Base-by-base conservation (phyloP, 2,888 invertebrate genomes). In the Apamea epomidion region DNA sequence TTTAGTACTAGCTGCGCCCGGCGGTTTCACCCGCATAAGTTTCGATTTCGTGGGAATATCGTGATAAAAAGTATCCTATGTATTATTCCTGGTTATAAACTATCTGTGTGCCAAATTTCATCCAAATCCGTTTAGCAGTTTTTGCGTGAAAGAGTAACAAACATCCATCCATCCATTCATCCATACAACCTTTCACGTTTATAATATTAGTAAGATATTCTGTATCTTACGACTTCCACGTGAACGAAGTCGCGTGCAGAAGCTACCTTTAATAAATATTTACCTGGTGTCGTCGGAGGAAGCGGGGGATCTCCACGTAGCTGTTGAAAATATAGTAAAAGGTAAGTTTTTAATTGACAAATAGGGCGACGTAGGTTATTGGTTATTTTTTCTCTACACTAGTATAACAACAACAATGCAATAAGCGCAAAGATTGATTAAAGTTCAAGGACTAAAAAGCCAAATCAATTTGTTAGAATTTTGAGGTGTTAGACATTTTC, bases 361-460 rank as follows among this genome's bases (percentile, higher is more conserved):
- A 72, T 65, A 65, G 6, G 0, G 2, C 3, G 4, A 67, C 0
- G 32, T 25, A 18, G 51, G 81, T 86, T 86, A 87, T 74, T 85
- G 75, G 85, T 85, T 85, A 85, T 77, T 81, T 37, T 68, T 71
- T 74, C 37, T 25, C 45, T 65, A 76, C 60, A 70, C 54, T 51
- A 54, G 42, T 74, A 76, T 77, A 71, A 78, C 42, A 71, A 78
- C 54, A 76, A 78, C 73, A 90, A 70, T 85, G 90, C 91, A 87
- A 78, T 68, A 85, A 91, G 90, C 90, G 85, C 83, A 79, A 88
- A 89, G 84, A 86, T 84, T 65, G 62, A 73, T 84, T 65, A 83
- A 76, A 78, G 42, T 69, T 84, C 7, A 67, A 81, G n/a, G 29
- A 69, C 21, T 60, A 68, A 67, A 67, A 78, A 83, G 84, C 72